Evolutionary conservation across 2,888 invertebrate species (phyloP), one percentile per base, ranked within the genome.

Genomic region (Drosophila suboccidentalis): DNA sequence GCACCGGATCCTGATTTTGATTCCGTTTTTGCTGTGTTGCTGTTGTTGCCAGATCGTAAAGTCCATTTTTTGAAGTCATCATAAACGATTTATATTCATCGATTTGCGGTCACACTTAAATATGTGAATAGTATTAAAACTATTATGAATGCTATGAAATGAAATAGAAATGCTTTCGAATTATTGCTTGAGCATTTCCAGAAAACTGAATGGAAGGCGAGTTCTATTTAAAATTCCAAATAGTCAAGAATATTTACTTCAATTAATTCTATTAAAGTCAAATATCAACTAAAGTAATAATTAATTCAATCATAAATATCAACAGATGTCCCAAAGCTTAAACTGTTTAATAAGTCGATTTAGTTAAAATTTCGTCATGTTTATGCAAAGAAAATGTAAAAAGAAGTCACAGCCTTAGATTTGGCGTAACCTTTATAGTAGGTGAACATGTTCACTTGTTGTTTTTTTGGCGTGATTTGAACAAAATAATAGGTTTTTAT

Each of bases 41-140:
- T 73, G 64, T 38, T 43, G 32, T 11, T 1, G 29, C 17, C 54
- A 50, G 49, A 72, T 54, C 74, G 39, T 62, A 53, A 62, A 49
- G 26, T 38, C 39, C 22, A 38, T 4, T 41, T 43, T n/a, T 55
- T 39, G 15, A 64, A 58, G 49, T 46, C 53, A 49, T 51, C 66
- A 78, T 78, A 69, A 82, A 78, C 67, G 55, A 70, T 80, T 74
- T 74, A 85, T 82, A 70, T 82, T 71, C 69, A 82, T 72, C 39
- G 71, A 69, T 72, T 71, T 68, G 77, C 39, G 34, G 29, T 32
- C 39, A 46, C 53, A 29, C 29, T 47, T 19, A 43, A 38, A 36
- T 41, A 15, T 3, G 4, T n/a, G 41, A 22, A n/a, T 49, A 51
- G 29, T 29, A 41, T 17, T 36, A 38, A 5, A 38, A 44, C 19